phyloP scores from a whole-genome alignment of 2,888 invertebrate genomes.

The Sinhomidia bicolor region DNA sequence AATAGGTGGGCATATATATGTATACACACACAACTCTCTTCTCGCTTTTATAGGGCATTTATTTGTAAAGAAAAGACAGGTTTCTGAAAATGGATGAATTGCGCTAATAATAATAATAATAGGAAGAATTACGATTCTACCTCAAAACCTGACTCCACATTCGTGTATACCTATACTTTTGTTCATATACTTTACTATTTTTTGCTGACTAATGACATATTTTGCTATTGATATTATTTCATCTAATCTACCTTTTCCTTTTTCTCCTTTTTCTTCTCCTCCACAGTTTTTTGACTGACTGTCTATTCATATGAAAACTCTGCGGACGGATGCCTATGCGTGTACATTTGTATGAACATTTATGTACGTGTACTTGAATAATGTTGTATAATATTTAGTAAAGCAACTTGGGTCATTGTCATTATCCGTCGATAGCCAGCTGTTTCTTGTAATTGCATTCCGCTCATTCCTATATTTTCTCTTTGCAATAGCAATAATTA shows the following conservation, averaged over 20 bases:
- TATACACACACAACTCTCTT: no score
- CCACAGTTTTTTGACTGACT: no score
- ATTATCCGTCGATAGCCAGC: constrained; percentile 25
- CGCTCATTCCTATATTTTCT: not conserved
- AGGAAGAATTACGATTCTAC: not conserved
- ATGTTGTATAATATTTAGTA: no score
- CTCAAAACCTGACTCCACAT: not conserved
- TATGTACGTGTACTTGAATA: not conserved
- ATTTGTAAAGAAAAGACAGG: not conserved
- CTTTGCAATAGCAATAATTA: constrained; percentile 47
- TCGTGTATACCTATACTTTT: not conserved
- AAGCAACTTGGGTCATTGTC: constrained; percentile 29
- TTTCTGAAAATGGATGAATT: not conserved
- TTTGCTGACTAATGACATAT: constrained; percentile 33
- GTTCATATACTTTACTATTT: not conserved
- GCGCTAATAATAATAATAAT: not conserved
- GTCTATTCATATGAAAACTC: not conserved
- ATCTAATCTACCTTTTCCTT: not conserved
- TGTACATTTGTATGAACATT: no score
- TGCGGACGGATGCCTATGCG: no score
- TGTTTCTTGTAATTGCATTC: constrained; percentile 59
- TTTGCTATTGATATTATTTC: constrained; percentile 14
- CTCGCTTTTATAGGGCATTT: no score
- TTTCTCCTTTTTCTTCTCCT: not conserved
- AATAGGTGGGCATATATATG: no score